These are phyloP conservation scores for Eufriesea mexicana DNA, from an alignment of 1,140 invertebrate species.

Conservation along the genomic window DNA sequence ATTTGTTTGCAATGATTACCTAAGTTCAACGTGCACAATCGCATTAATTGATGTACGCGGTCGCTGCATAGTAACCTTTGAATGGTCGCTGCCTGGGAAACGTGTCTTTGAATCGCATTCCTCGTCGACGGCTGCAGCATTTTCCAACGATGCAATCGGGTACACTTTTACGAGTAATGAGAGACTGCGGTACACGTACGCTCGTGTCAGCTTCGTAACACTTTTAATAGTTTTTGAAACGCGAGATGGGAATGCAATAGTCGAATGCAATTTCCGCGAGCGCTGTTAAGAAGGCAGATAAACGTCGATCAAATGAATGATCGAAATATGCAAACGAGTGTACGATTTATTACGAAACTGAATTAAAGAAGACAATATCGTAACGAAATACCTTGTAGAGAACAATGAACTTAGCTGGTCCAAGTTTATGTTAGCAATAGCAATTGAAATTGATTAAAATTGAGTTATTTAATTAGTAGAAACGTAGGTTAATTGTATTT, in stretches of 20 bases:
- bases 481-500: too few species aligned
- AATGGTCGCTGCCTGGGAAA: conserved; percentile 56
- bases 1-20: conserved; percentile 38
- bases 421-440: too few species aligned
- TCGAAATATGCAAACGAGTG: too few species aligned
- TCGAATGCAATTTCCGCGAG: not conserved
- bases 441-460: too few species aligned
- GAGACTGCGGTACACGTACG: not conserved
- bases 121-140: conserved; percentile 12
- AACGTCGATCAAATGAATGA: too few species aligned
- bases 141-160: conserved; percentile 37
- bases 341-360: too few species aligned
- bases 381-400: too few species aligned
- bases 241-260: not conserved
- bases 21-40: conserved; percentile 10
- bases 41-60: conserved; percentile 50
- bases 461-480: too few species aligned
- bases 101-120: conserved; percentile 54
- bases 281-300: not conserved
- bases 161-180: conserved; percentile 1
- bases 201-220: not conserved
- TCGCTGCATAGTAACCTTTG: conserved; percentile 61
- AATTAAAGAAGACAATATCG: too few species aligned
- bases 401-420: too few species aligned
- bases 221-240: not conserved